Evolutionary conservation across 2,888 invertebrate species (phyloP).

Genomic region (Platycnemis pennipes): DNA sequence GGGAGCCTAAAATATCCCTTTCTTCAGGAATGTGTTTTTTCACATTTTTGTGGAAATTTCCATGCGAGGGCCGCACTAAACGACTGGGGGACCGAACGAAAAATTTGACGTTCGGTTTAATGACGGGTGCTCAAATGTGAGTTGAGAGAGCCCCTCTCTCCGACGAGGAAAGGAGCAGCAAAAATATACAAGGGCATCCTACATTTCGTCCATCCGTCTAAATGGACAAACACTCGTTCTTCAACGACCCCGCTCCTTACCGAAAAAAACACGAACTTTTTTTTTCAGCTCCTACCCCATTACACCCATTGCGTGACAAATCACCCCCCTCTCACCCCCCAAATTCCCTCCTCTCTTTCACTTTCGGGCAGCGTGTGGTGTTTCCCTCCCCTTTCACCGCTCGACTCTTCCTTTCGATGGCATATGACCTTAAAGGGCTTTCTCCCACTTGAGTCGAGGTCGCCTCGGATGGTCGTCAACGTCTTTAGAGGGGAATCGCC

Average conservation of each 20-base stretch:
- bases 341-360: background rate
- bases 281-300: background rate
- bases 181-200: background rate
- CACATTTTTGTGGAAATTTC: too few species aligned
- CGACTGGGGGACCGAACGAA: too few species aligned
- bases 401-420: constrained; percentile 18
- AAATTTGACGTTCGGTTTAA: too few species aligned
- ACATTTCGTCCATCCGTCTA: background rate
- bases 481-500: background rate
- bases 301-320: background rate
- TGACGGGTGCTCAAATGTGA: too few species aligned
- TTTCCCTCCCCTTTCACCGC: background rate
- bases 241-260: background rate
- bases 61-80: too few species aligned
- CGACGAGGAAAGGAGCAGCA: background rate
- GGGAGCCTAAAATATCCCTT: too few species aligned
- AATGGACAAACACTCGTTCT: background rate
- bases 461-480: background rate
- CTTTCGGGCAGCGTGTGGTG: background rate
- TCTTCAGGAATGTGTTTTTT: too few species aligned
- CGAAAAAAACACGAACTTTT: background rate
- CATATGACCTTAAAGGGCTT: constrained; percentile 31
- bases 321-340: background rate
- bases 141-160: too few species aligned
- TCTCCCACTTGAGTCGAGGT: constrained; percentile 22